Evolutionary conservation across 2,888 invertebrate genomes (phyloP).

Genomic region (Temnothorax unifasciatus): DNA sequence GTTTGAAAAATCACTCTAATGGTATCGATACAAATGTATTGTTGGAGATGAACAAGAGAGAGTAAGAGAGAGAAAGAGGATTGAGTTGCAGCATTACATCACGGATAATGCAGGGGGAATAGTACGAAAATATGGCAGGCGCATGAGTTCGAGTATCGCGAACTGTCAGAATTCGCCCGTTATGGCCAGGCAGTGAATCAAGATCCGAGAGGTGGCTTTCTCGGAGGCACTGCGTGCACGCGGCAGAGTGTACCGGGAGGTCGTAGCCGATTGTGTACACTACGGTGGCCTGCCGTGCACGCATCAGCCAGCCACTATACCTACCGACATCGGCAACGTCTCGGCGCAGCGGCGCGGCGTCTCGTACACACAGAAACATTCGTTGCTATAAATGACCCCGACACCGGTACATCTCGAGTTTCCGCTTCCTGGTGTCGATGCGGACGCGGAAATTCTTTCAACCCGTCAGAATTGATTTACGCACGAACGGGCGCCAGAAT

Average conservation of each 20-base stretch:
- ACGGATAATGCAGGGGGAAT: not conserved
- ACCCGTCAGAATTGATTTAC: constrained; percentile 71
- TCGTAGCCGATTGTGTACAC: constrained; percentile 77
- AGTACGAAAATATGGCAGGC: constrained; percentile 19
- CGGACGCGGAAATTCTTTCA: constrained; percentile 61
- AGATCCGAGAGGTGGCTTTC: constrained; percentile 68
- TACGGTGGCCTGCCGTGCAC: constrained; percentile 64
- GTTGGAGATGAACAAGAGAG: not conserved
- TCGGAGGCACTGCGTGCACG: constrained; percentile 58
- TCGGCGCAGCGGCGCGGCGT: not conserved
- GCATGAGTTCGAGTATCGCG: constrained; percentile 57
- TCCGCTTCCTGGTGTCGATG: constrained; percentile 62
- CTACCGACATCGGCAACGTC: constrained; percentile 50
- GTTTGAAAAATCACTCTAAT: not conserved
- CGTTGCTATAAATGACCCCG: constrained; percentile 55
- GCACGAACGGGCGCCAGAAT: constrained; percentile 49
- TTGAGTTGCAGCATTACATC: not conserved
- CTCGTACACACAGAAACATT: constrained; percentile 32
- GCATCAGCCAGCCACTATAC: constrained; percentile 40
- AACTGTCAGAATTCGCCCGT: constrained; percentile 67
- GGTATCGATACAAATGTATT: not conserved
- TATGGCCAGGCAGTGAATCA: constrained; percentile 77
- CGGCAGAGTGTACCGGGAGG: constrained; percentile 65
- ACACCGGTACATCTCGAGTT: constrained; percentile 49
- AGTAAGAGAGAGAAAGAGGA: not conserved